A percentile compares a stretch with the other conserved stretches of the same genome.
Evolutionary conservation across 2,888 invertebrate genomes (phyloP).

Genomic region (Erebia ligea): DNA sequence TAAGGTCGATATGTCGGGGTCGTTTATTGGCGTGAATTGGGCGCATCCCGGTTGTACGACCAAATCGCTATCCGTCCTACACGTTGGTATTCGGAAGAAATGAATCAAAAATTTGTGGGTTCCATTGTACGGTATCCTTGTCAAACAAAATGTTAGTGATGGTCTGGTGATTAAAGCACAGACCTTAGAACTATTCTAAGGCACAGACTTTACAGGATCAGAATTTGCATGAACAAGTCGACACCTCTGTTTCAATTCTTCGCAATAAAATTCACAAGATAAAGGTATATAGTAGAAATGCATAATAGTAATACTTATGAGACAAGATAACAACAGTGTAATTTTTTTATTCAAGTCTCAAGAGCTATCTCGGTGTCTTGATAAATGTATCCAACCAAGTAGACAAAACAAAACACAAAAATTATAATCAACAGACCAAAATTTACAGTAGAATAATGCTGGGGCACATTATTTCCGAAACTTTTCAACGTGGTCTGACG

Average conservation of each 20-base stretch:
- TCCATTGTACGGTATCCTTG: slow-evolving; percentile 1
- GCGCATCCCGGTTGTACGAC: slow-evolving; percentile 80
- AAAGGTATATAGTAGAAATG: no score
- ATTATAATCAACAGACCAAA: neutral
- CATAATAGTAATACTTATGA: neutral
- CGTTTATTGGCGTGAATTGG: slow-evolving; percentile 82
- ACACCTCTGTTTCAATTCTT: neutral
- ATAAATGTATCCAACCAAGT: neutral
- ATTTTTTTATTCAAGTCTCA: no score
- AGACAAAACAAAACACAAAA: neutral
- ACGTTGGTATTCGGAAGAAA: slow-evolving; percentile 49
- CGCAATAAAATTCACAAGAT: no score
- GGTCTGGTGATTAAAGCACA: neutral
- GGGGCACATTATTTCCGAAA: slow-evolving; percentile 34
- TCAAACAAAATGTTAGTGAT: slow-evolving; percentile 8
- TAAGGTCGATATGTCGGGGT: slow-evolving; percentile 72
- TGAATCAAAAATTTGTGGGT: slow-evolving; percentile 25
- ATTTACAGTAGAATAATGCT: slow-evolving; percentile 12
- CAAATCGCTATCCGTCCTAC: slow-evolving; percentile 79
- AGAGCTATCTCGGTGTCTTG: no score
- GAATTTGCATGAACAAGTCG: neutral
- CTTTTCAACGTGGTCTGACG: slow-evolving; percentile 47
- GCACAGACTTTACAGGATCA: neutral
- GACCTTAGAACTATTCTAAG: no score
- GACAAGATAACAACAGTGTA: no score